Evolutionary conservation across 2,113 vertebrate genomes (phyloP).

Genomic region (Anguilla japonica): DNA sequence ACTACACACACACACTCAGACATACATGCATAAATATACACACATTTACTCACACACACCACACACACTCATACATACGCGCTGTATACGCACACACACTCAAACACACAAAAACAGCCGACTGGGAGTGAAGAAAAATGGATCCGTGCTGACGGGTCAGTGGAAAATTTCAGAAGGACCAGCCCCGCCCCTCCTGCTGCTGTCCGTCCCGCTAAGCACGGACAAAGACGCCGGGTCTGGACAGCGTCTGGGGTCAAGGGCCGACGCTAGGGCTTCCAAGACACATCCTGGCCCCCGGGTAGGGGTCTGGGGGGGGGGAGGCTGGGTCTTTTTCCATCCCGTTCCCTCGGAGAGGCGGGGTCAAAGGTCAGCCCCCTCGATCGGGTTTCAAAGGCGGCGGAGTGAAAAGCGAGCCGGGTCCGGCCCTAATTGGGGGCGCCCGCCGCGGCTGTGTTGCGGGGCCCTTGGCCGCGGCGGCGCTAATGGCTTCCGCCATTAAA

Average conservation of each 20-base stretch:
- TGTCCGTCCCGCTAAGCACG: neutral
- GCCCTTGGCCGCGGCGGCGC: constrained; percentile 29
- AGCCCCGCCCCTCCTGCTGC: neutral
- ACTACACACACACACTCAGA: neutral
- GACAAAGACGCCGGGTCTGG: constrained; percentile 66
- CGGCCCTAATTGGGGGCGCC: constrained; percentile 49
- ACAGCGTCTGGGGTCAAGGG: constrained; percentile 68
- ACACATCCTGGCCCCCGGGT: constrained; percentile 65
- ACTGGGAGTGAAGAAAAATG: neutral
- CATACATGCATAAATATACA: neutral
- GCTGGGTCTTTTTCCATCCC: constrained; percentile 43
- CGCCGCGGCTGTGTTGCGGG: constrained; percentile 48
- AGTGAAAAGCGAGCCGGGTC: constrained; percentile 53
- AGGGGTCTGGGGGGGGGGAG: constrained; percentile 36
- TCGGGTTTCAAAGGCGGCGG: constrained; percentile 71
- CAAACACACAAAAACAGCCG: neutral
- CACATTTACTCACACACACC: neutral
- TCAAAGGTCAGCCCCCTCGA: constrained; percentile 59
- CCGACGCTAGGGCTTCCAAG: constrained; percentile 57
- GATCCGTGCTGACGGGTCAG: neutral
- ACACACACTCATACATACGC: constrained; percentile 24
- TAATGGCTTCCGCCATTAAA: constrained; percentile 69
- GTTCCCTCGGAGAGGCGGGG: constrained; percentile 57
- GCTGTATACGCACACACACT: neutral
- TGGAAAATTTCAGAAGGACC: neutral